Base-by-base conservation (phyloP, 2,888 invertebrate genomes). In the Phorcus lineatus region DNA sequence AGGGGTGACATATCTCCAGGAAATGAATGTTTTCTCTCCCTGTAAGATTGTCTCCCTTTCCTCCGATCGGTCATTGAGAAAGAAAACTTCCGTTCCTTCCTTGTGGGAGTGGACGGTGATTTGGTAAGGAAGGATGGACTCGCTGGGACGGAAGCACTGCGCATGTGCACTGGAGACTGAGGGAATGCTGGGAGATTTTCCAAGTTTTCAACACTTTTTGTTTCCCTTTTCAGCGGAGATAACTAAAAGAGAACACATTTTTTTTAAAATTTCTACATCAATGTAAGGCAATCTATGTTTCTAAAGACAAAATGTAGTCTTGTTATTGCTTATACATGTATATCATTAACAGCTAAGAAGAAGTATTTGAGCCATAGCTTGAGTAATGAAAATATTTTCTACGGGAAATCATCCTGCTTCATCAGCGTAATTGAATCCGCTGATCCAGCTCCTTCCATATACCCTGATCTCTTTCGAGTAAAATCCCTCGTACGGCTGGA, bases 151-250 rank as follows among this genome's bases (percentile, higher is more conserved):
- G 79, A 79, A 16, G 74, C 40, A 24, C 74, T 54, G 28, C 57
- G 28, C 17, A 40, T 19, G 22, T 53, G 54, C 36, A 74, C 47
- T 13, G 54, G 47, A 16, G 28, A 13, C 3, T 17, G 53, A 16
- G 79, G 62, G 3, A 53, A 74, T 9, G 57, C 16, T 28, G 79
- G 79, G 22, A 79, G 74, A 28, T 74, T 70, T 40, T 74, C 57
- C n/a, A 79, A 40, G 74, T 57, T 40, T 19, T 79, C 79, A 4
- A 57, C 74, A 62, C 79, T 79, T 47, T 79, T 79, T 19, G 55
- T 31, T 47, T 74, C 66, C 52, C 79, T 52, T 24, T 74, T 79
- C 17, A 24, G 36, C n/a, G 79, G 79, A 19, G 79, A 79, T 19
- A 40, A 22, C 79, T 79, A 62, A 16, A 57, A 47, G 13, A 24